Base-by-base conservation (phyloP, 2,888 invertebrate species). In the Volucella inanis region DNA sequence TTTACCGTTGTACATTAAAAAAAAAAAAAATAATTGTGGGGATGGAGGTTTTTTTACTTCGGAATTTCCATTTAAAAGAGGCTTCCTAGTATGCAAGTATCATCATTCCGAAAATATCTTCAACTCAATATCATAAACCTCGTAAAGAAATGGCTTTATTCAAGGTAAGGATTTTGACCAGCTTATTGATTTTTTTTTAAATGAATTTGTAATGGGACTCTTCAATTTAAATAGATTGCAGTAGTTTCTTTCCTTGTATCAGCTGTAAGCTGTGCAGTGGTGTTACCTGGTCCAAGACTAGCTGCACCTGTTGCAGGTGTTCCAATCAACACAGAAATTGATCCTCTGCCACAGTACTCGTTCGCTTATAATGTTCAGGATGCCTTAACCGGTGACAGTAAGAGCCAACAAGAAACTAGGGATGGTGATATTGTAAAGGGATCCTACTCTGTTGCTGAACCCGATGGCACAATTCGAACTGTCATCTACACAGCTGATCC, bases 301-400 rank as follows among this genome's bases (percentile, higher is more conserved):
- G 79, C 68, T 11, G 80, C 87, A 3, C 80, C 78, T 1, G 82
- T 87, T 3, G 87, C 89, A n/a, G 88, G 88, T 38, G 85, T 88
- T 8, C 88, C 88, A 15, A 72, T 89, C 45, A 89, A 90, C 71
- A 89, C 89, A 3, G 88, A 89, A 50, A 77, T 88, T 18, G 90
- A 90, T 87, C 90, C 90, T 14, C 89, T 88, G 79, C 95, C 95
- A 8, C 94, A 94, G 90, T 95, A 95, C 89, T 94, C 94, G 39
- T 95, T 94, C 90, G 94, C 94, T 49, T 95, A 95, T 89, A 94
- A 95, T 88, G 94, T 95, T 84, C 94, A 95, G 89, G 95, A 95
- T 90, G 93, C 94, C 64, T 89, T 95, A 31, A 95, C 95, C 87
- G 95, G 95, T 90, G 92, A 94, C 90, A 93, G 92, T 87, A 93